Percentiles rank a stretch among this genome's conserved stretches.
Conservation (phyloP, 2,797 vertebrate genomes). For the Xiphophorus birchmanni region DNA sequence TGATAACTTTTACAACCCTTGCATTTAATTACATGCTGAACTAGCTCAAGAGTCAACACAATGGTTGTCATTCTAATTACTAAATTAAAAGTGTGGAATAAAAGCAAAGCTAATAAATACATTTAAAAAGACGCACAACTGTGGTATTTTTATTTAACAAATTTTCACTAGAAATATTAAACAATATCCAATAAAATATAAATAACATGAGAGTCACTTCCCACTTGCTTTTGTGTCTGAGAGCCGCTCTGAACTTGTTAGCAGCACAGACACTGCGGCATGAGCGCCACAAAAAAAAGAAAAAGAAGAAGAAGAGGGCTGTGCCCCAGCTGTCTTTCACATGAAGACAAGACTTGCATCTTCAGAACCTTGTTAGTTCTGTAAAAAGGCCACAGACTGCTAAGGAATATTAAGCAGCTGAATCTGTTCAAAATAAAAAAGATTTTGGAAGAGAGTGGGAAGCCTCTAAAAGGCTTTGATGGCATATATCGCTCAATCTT, state of each 20-base stretch:
- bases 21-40: neutral
- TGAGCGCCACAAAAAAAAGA: conserved; percentile 42
- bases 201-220: conserved; percentile 33
- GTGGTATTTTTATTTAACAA: neutral
- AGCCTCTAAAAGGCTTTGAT: conserved; percentile 76
- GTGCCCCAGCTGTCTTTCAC: conserved; percentile 68
- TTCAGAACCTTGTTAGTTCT: conserved; percentile 79
- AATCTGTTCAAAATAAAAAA: conserved; percentile 76
- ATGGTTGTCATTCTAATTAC: neutral
- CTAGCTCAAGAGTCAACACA: neutral
- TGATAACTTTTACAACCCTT: neutral
- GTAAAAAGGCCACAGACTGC: conserved; percentile 80
- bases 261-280: conserved; percentile 53
- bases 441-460: conserved; percentile 70
- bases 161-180: neutral
- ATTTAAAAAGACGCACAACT: neutral
- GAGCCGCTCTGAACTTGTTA: conserved; percentile 57
- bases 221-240: conserved; percentile 31
- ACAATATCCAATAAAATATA: conserved; percentile 29
- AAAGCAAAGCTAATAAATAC: neutral
- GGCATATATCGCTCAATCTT: conserved; percentile 74
- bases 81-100: neutral
- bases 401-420: conserved; percentile 83
- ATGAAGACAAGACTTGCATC: conserved; percentile 77
- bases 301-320: conserved; percentile 44